Base-by-base conservation (phyloP, 2,888 invertebrate species). In the Ochropacha duplaris region DNA sequence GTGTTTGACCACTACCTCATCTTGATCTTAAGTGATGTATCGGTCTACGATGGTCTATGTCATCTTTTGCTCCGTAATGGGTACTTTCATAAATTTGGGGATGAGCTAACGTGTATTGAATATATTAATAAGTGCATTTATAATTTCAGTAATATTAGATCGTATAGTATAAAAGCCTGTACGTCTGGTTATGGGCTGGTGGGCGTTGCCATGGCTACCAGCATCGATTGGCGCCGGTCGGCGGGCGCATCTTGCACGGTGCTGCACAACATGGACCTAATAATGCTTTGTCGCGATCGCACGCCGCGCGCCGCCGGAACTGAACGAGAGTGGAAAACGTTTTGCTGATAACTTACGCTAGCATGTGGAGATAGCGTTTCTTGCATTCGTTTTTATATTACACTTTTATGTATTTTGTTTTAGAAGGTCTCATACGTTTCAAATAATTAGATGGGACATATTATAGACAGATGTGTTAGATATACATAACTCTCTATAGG, bases 181-280 rank as follows among this genome's bases (percentile, higher is more conserved):
- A 19, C 54, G 64, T 59, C 62, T 62, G 67, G 69, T 65, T 64
- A 66, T 59, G 69, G 75, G 70, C 69, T 69, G 76, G 69, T 65
- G 64, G 69, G 65, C 81, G 90, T 90, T 78, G 76, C 83, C 83
- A 88, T 87, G 82, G 85, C 68, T 73, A 90, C 83, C 72, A 65
- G 73, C 87, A 90, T 90, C 90, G 90, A 90, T 90, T 89, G 82
- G 72, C 74, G 76, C 44, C 44, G 44, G 44, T 44, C 44, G 44
- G 9, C 16, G n/a, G 76, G 83, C 86, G 88, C 90, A 89, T 90
- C 88, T 86, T 87, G 88, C 89, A 88, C 69, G 70, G 79, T 84
- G 84, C 86, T 84, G 84, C 86, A 86, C 81, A 81, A 84, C 79
- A 84, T 76, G 72, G 74, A 81, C 78, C 79, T 83, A 84, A 84